phyloP scores from a whole-genome alignment of 2,113 vertebrate species.

The Serinus canaria region DNA sequence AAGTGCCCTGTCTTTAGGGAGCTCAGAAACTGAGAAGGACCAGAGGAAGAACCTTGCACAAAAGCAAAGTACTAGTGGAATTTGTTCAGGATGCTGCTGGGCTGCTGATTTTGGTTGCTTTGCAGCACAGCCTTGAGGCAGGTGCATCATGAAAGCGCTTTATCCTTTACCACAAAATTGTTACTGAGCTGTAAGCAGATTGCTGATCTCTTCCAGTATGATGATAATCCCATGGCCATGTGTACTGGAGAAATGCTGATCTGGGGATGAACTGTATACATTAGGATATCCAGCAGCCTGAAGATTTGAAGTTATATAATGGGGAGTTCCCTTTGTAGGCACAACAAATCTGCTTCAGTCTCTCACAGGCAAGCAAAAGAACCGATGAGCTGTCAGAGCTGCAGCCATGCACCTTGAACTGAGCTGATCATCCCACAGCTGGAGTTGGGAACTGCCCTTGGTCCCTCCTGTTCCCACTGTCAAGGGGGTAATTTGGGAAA shows the following conservation, averaged over 20 bases:
- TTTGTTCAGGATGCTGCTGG: neutral
- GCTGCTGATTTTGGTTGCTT: neutral
- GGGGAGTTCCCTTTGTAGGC: neutral
- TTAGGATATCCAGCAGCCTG: neutral
- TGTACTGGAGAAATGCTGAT: neutral
- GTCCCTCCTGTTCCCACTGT: neutral
- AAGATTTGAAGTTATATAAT: neutral
- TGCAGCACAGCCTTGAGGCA: neutral
- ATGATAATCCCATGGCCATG: neutral
- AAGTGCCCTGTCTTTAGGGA: neutral
- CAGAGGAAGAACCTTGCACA: neutral
- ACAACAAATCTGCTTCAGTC: neutral
- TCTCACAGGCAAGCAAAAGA: accelerated
- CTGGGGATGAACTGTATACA: accelerated
- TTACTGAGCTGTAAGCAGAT: neutral
- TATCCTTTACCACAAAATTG: neutral
- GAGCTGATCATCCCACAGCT: neutral
- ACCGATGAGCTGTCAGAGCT: neutral
- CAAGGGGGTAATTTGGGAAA: neutral
- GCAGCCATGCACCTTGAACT: neutral
- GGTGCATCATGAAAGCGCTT: neutral
- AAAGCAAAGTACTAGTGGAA: neutral
- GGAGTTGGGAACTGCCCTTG: neutral
- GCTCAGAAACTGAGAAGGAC: neutral
- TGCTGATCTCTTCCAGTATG: neutral